Base-by-base conservation (phyloP, 2,888 invertebrate genomes). In the Drosophila seclusa region DNA sequence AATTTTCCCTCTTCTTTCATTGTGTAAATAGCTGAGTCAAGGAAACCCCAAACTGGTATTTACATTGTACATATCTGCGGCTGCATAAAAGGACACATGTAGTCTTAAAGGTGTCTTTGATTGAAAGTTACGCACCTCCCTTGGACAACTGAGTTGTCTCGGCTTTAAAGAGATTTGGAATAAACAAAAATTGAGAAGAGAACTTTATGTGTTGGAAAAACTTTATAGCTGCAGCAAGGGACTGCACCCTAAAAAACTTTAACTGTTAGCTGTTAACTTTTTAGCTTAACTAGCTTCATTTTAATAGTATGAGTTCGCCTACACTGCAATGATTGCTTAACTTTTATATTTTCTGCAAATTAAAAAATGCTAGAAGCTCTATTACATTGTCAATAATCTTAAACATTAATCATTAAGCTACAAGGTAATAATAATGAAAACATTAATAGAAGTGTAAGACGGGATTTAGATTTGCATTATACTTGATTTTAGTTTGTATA, bases 201-300 rank as follows among this genome's bases (percentile, higher is more conserved):
- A 49, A 68, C 72, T 75, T 80, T 70, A 68, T 65, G 76, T 48
- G 55, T 49, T 52, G 54, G 38, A 68, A 67, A 73, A 70, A 68
- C 54, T 69, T 76, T 68, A 52, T 62, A 62, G 36, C 13, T 48
- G 53, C 67, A 53, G 40, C 49, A 61, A 21, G 38, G 31, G 36
- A 40, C 29, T 68, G 65, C 55, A 68, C 4, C 45, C 52, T 71
- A 67, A 53, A 58, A 75, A 76, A 76, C 78, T 76, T 76, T 76
- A 82, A 78, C 76, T 10, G 78, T 80, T 68, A 83, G 80, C 78
- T 80, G 68, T 59, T 73, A 69, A 70, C 68, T 68, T 55, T 32
- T 42, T 8, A 34, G 34, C 52, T 61, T 40, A 59, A 13, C 31
- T 69, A 65, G 73, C 27, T 45, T 16, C 7, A 45, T 16, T 45